Conservation (phyloP, 2,113 vertebrate species). For the Lepus americanus region DNA sequence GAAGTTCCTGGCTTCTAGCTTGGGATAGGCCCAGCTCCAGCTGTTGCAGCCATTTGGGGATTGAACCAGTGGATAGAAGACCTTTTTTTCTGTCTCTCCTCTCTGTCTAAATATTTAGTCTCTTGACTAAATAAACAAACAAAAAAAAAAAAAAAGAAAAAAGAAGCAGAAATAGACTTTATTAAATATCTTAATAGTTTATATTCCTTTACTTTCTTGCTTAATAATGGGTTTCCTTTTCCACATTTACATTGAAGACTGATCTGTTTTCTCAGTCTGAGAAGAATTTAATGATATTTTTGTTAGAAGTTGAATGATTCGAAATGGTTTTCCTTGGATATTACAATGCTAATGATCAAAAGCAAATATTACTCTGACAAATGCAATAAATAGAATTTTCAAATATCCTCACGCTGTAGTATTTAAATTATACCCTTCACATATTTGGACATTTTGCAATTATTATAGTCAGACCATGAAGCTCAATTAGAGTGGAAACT, state of each 20-base stretch:
- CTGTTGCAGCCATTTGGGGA: no score
- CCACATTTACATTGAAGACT: background rate
- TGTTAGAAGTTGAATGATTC: background rate
- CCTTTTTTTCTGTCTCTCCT: no score
- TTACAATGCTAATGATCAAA: background rate
- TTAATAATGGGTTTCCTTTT: conserved; percentile 9
- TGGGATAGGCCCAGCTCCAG: no score
- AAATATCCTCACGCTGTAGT: background rate
- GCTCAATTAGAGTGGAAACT: conserved; percentile 38
- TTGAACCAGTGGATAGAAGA: no score
- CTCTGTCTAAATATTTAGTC: no score
- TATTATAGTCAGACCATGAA: background rate
- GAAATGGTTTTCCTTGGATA: background rate
- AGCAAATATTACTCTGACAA: background rate
- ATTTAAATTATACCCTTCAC: background rate
- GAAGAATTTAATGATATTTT: conserved; percentile 49
- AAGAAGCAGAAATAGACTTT: background rate
- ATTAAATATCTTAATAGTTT: background rate
- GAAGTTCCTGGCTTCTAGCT: no score
- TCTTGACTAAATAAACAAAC: no score
- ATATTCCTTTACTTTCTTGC: background rate
- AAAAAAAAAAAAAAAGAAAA: no score
- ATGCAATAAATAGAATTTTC: background rate
- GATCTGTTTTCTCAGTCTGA: background rate
- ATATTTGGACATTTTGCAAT: background rate